Base-by-base conservation (phyloP, 2,113 vertebrate species). In the Agelaius tricolor region DNA sequence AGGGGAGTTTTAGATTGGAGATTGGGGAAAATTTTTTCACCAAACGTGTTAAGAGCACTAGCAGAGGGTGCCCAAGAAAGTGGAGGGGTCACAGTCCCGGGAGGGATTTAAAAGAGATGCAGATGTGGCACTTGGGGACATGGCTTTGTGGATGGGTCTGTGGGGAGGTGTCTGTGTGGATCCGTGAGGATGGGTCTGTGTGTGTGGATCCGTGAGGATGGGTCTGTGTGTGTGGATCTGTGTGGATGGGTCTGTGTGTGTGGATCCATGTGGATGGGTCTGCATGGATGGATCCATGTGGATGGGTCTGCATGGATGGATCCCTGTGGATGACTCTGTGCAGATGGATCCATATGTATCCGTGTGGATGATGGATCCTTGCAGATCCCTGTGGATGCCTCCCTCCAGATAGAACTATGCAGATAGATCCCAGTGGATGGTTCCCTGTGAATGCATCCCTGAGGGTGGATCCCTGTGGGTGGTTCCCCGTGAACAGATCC, bases 31-130 rank as follows among this genome's bases (percentile, higher is more conserved):
- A 28, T 1, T 23, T 57, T 21, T 57, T 49, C 49, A 4, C 19
- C 2, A 1, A 4, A 57, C n/a, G 14, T 27, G 43, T 9, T 75
- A 43, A 10, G 20, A 18, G 24, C 5, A 1, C 3, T 30, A 54
- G 33, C 9, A 33, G 7, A 13, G 15, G 22, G 41, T 37, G 26
- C 23, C 20, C 58, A 7, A 54, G 49, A n/a, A 11, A 14, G 33
- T 2, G 21, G 23, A 15, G 17, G 16, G 13, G 26, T 54, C 39
- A 3, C n/a, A 51, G 0, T 24, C 24, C 12, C 41, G 7, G 41
- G 8, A 3, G 15, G n/a, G 6, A 4, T 39, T 69, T 15, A 31
- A 21, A 35, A 52, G 35, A 5, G 0, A 0, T 1, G n/a, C 6
- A n/a, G 44, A 26, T 10, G 26, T 11, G 30, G 41, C 4, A 15